These are phyloP conservation scores for Anorthoa munda DNA, from an alignment of 2,888 invertebrate species.

Conservation along the genomic window DNA sequence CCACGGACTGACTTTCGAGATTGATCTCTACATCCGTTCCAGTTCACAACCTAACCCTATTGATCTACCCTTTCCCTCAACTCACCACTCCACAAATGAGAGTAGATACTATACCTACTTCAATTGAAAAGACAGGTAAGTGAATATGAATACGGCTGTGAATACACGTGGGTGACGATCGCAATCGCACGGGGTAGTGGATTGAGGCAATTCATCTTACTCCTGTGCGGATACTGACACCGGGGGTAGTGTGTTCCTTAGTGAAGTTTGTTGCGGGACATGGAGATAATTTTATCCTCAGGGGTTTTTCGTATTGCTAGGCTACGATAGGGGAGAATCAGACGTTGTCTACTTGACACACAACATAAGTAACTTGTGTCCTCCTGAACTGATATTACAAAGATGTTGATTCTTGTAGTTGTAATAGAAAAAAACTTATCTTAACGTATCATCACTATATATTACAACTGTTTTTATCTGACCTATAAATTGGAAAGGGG, in stretches of 20 bases:
- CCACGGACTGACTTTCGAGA: neutral
- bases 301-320: neutral
- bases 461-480: too few species aligned
- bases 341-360: too few species aligned
- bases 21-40: neutral
- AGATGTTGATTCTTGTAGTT: too few species aligned
- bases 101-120: constrained; percentile 4
- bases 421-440: too few species aligned
- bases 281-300: neutral
- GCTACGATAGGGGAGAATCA: too few species aligned
- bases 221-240: constrained; percentile 70
- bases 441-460: too few species aligned
- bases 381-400: too few species aligned
- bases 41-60: neutral
- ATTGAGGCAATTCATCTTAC: constrained; percentile 77
- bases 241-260: constrained; percentile 36
- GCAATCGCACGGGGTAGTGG: constrained; percentile 65
- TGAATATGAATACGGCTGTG: constrained; percentile 56
- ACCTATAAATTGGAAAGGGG: too few species aligned
- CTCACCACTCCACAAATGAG: constrained; percentile 20
- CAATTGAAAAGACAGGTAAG: constrained; percentile 51
- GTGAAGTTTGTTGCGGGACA: constrained; percentile 15
- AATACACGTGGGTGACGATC: constrained; percentile 52
- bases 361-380: too few species aligned
- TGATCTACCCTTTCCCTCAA: neutral